These are phyloP conservation scores for Ericerus pela DNA, from an alignment of 1,140 invertebrate species.

Conservation along the genomic window DNA sequence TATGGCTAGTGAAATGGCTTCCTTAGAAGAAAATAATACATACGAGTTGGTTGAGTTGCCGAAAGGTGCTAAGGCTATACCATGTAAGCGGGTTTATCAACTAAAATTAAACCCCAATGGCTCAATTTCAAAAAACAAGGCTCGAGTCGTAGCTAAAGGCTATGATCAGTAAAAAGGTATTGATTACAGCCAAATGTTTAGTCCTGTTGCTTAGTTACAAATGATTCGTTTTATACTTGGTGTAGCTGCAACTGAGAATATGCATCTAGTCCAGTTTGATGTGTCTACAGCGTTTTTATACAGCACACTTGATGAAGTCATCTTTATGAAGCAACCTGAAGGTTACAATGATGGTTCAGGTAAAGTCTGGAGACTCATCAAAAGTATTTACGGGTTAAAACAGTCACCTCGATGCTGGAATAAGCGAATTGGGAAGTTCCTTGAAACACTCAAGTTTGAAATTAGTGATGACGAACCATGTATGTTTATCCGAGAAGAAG, in stretches of 20 bases:
- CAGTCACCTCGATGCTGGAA: conserved; percentile 30
- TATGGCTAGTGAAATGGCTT: conserved; percentile 28
- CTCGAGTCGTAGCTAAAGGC: conserved; percentile 20
- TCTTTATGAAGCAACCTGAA: conserved; percentile 30
- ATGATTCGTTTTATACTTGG: conserved; percentile 29
- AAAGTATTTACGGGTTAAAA: conserved; percentile 27
- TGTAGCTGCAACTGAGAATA: neutral
- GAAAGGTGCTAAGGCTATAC: neutral
- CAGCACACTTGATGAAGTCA: conserved; percentile 28
- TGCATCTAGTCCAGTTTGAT: neutral
- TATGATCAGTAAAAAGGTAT: conserved; percentile 22
- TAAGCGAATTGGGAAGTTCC: too few species aligned
- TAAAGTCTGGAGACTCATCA: conserved; percentile 25
- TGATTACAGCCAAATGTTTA: conserved; percentile 30
- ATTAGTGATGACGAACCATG: too few species aligned
- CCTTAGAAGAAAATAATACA: conserved; percentile 24
- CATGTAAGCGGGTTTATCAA: neutral
- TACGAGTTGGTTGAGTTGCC: neutral
- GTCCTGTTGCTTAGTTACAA: conserved; percentile 26
- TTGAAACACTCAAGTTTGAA: too few species aligned
- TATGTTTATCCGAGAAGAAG: too few species aligned
- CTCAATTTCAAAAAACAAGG: conserved; percentile 14
- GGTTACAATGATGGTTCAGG: conserved; percentile 19
- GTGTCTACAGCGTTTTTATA: conserved; percentile 19
- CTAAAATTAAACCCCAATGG: neutral